Conservation (phyloP, 1,140 invertebrate genomes). For the Cyclargus thomasi region DNA sequence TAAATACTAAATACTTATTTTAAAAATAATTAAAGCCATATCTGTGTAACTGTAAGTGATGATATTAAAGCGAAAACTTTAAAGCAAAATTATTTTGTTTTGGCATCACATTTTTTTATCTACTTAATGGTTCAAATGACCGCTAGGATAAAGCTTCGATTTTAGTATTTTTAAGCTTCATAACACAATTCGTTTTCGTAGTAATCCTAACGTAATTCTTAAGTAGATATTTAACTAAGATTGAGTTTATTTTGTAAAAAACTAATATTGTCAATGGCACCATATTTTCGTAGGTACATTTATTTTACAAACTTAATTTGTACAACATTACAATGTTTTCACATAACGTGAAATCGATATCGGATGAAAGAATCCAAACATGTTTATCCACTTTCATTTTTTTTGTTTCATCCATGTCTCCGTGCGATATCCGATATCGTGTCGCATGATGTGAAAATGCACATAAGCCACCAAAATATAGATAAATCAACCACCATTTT, state of each 20-base stretch:
- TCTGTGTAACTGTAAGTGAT: not conserved
- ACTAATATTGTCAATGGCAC: slow-evolving; percentile 69
- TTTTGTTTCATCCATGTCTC: too few species aligned
- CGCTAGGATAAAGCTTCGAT: not conserved
- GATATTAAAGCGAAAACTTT: not conserved
- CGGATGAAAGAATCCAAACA: not conserved
- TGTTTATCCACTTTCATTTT: too few species aligned
- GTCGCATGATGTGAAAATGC: too few species aligned
- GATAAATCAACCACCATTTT: too few species aligned
- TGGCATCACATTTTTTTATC: not conserved
- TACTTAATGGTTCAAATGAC: not conserved
- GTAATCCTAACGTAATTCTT: slow-evolving; percentile 13
- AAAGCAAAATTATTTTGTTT: not conserved
- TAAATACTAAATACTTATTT: not conserved
- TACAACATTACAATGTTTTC: not conserved
- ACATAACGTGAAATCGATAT: not conserved
- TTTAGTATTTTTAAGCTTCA: not conserved
- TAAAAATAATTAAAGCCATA: not conserved
- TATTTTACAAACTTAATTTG: not conserved
- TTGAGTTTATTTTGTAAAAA: slow-evolving; percentile 37
- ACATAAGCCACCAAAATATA: too few species aligned
- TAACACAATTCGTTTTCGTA: not conserved
- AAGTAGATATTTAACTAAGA: slow-evolving; percentile 16
- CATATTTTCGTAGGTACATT: slow-evolving; percentile 37
- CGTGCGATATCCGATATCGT: too few species aligned